Conservation (phyloP, 2,888 invertebrate genomes). For the Hermaeophaga mercurialis region DNA sequence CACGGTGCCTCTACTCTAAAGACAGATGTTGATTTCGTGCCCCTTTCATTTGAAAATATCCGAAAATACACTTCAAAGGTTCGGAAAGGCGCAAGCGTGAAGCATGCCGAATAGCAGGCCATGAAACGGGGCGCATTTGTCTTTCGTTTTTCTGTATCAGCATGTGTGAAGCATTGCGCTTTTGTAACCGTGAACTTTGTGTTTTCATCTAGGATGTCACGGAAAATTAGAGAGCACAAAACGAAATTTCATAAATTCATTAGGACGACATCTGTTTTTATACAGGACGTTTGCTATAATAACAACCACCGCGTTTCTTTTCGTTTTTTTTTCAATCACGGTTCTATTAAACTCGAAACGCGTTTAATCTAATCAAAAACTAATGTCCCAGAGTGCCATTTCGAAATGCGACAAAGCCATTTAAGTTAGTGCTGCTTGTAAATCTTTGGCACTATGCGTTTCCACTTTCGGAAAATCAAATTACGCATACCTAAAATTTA, state of each 20-base stretch:
- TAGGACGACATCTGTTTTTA: constrained; percentile 2
- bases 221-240: constrained; percentile 18
- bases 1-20: too few relatives aligned
- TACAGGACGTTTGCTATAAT: neutral
- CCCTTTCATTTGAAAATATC: constrained; percentile 3
- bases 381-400: neutral
- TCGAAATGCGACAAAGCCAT: neutral
- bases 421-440: neutral
- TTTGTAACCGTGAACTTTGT: constrained; percentile 18
- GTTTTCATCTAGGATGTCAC: constrained; percentile 23
- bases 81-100: constrained; percentile 21
- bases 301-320: too few relatives aligned
- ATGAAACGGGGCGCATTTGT: constrained; percentile 5
- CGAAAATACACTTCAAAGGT: constrained; percentile 25
- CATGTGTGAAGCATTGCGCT: constrained; percentile 15
- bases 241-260: constrained; percentile 17
- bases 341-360: too few relatives aligned
- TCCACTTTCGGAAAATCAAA: constrained; percentile 17
- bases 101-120: constrained; percentile 22
- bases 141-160: constrained; percentile 18
- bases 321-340: too few relatives aligned
- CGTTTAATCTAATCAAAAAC: neutral
- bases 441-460: neutral
- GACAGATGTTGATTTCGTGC: constrained; percentile 1
- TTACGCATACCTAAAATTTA: constrained; percentile 29